Evolutionary conservation across 1,140 invertebrate genomes (phyloP), one percentile per base, ranked within the genome.

Genomic region (Whitmania pigra): DNA sequence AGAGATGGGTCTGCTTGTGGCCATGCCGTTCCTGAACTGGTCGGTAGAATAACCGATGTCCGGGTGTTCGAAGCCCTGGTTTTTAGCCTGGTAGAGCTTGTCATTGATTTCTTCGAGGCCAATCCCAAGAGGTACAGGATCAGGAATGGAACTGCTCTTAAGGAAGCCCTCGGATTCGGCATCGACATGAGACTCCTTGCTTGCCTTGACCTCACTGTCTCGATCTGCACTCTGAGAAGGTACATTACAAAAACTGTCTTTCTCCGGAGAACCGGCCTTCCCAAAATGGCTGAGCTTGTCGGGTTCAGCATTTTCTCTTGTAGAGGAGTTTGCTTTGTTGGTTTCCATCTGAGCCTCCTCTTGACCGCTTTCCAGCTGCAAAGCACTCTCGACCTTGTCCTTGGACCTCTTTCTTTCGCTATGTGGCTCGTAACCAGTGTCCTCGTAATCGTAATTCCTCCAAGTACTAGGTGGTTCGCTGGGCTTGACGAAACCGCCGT

Each of bases 381-480:
- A 49, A 49, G 15, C 43, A 49, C 13, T 49, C 11, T 63, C 20
- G 22, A 18, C 20, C 18, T 63, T 63, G 11, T 22, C 29, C 22
- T 31, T 17, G 11, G 6, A 22, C 11, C 29, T 22, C 57, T 22
- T 63, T 13, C 22, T 63, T 25, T 22, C 22, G 57, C 22, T 25
- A 0, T 31, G 57, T 15, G 22, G 57, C 22, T 63, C 22, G 6
- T 22, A 22, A 63, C 29, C 29, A 15, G 22, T 63, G 29, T 63
- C 57, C 11, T 63, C 57, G 57, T 63, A 63, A 13, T 63, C 57
- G 20, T 63, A 63, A 63, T 63, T 63, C 29, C 57, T 63, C 57
- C 57, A 63, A 25, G 57, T 63, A 22, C 22, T 31, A 15, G 57
- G 57, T 13, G 57, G 57, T 17, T 63, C 57, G 11, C 22, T 31